phyloP scores from a whole-genome alignment of 2,113 vertebrate species.

The Tylochromis polylepis region DNA sequence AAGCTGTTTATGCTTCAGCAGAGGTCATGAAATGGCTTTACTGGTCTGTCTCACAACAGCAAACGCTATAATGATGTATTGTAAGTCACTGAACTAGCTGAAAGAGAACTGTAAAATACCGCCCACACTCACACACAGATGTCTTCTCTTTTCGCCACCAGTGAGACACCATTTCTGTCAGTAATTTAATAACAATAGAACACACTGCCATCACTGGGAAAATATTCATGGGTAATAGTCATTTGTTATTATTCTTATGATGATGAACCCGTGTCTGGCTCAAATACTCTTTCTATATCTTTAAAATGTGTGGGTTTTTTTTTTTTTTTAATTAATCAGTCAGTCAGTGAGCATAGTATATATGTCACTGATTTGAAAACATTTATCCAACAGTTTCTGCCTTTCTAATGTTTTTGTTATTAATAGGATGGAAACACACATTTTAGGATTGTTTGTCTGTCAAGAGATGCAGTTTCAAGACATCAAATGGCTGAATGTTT shows the following conservation, averaged over 20 bases:
- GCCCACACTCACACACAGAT: neutral
- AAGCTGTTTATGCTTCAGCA: neutral
- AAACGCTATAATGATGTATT: conserved; percentile 10
- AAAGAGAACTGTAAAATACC: neutral
- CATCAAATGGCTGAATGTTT: neutral
- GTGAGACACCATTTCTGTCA: neutral
- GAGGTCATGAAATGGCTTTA: neutral
- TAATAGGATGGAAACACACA: neutral
- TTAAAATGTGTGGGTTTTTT: neutral
- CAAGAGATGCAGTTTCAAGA: neutral
- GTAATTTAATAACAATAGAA: conserved; percentile 5
- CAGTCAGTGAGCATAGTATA: neutral
- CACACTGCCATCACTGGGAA: neutral
- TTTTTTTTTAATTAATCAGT: no score
- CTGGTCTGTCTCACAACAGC: neutral
- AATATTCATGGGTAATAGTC: neutral
- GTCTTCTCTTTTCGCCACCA: neutral
- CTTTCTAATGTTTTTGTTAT: neutral
- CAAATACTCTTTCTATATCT: neutral
- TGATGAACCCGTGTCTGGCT: neutral
- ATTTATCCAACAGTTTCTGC: neutral
- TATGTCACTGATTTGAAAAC: neutral
- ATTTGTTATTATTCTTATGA: neutral
- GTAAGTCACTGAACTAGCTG: neutral
- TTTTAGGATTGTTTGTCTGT: neutral